phyloP scores from a whole-genome alignment of 1,140 invertebrate genomes.

The Samia ricini region DNA sequence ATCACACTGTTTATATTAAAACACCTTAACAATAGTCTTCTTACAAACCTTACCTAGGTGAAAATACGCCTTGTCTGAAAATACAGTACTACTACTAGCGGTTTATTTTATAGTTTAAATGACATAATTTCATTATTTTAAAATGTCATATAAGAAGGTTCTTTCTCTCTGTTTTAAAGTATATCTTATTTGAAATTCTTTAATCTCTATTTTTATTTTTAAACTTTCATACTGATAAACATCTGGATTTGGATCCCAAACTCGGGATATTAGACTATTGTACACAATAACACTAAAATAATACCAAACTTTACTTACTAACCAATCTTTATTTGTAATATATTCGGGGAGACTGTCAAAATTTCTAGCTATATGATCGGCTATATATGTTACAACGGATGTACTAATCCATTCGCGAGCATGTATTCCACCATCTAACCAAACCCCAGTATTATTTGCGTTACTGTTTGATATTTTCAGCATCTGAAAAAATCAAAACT shows the following conservation, averaged over 20 bases:
- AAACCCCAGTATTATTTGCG: conserved; percentile 72
- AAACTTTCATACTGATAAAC: no score
- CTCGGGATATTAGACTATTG: no score
- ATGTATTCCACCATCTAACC: conserved; percentile 81
- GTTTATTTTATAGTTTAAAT: no score
- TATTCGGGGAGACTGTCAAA: conserved; percentile 42
- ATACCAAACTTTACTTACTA: conserved; percentile 8
- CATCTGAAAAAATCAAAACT: conserved; percentile 55
- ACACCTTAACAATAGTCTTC: no score
- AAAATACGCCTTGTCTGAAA: no score
- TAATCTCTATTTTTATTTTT: no score
- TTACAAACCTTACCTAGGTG: no score
- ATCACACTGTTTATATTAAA: no score
- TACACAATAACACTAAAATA: not conserved
- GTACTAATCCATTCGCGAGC: conserved; percentile 84
- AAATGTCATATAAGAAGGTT: no score
- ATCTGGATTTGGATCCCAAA: not conserved
- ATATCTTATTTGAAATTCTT: not conserved
- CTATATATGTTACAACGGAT: conserved; percentile 79
- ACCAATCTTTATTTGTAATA: conserved; percentile 70
- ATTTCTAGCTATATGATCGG: conserved; percentile 52
- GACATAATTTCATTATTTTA: no score
- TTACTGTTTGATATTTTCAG: conserved; percentile 70
- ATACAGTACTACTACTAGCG: no score
- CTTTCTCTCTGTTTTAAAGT: no score